Base-by-base conservation (phyloP, 2,797 vertebrate species). In the Chanos chanos region DNA sequence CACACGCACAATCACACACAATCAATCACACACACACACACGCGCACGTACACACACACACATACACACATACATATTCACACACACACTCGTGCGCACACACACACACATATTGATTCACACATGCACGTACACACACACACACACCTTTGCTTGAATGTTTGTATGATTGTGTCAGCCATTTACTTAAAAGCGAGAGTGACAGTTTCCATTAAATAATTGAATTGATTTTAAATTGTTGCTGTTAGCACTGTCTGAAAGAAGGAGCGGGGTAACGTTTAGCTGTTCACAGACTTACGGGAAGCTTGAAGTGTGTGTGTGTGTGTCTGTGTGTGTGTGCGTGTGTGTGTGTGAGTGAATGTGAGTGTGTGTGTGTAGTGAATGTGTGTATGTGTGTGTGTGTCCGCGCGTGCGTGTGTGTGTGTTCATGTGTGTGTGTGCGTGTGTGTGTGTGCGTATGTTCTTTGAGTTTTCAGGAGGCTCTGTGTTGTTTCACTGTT, bases 401-500 rank as follows among this genome's bases (percentile, higher is more conserved):
- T 61, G 34, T 36, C 19, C 22, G 6, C 52, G 54, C 51, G 73
- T 69, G 65, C 48, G 22, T 70, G 55, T 61, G 51, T 70, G 60
- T 43, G 45, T 67, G 21, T 21, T 16, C 22, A 37, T 53, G 24
- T 15, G 49, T 61, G 36, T 55, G 66, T 64, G 5, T 48, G 52
- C 43, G 33, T 47, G 48, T 50, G 7, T 63, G 30, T 34, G 37
- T 50, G 44, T 15, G 50, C 43, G 44, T 41, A 68, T 70, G 24
- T 15, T 57, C 66, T 47, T 68, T 28, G 31, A 30, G 5, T 53
- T 52, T 44, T 53, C 52, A 62, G 12, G 48, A 39, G 61, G 58
- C 65, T 48, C 53, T 55, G 18, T 36, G 5, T 34, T 10, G 28
- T 49, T 45, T 49, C 22, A 27, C 12, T 24, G n/a, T 40, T 19